phyloP scores from a whole-genome alignment of 2,113 vertebrate species.

The Columba janthina region DNA sequence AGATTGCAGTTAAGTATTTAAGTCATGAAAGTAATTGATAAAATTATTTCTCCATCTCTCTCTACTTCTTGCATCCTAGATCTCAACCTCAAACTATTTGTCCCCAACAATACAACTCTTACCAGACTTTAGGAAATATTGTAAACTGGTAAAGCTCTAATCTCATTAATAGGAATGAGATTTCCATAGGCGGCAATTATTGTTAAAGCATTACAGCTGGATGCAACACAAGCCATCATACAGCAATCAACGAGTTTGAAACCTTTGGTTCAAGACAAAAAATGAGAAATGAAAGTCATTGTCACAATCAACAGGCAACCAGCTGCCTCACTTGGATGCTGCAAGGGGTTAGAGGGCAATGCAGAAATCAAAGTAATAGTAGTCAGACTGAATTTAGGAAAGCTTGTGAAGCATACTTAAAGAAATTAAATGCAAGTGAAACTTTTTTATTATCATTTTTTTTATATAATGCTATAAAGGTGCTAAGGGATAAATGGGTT shows the following conservation, averaged over 20 bases:
- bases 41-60: neutral
- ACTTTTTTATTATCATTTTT: neutral
- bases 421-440: neutral
- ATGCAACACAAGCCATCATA: neutral
- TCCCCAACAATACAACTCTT: neutral
- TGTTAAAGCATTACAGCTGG: neutral
- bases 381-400: neutral
- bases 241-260: conserved; percentile 2
- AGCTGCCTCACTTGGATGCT: neutral
- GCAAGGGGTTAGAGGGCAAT: neutral
- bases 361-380: neutral
- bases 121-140: neutral
- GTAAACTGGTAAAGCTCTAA: neutral
- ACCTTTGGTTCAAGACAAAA: neutral
- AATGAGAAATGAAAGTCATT: neutral
- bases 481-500: neutral
- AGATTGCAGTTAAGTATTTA: neutral
- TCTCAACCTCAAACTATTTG: neutral
- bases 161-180: neutral
- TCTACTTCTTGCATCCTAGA: neutral
- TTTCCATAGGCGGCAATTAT: neutral
- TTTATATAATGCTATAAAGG: neutral
- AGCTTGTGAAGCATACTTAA: neutral
- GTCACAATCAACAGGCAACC: neutral
- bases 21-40: neutral